Evolutionary conservation across 2,797 vertebrate species (phyloP).

Genomic region (Kryptolebias ocellatus): DNA sequence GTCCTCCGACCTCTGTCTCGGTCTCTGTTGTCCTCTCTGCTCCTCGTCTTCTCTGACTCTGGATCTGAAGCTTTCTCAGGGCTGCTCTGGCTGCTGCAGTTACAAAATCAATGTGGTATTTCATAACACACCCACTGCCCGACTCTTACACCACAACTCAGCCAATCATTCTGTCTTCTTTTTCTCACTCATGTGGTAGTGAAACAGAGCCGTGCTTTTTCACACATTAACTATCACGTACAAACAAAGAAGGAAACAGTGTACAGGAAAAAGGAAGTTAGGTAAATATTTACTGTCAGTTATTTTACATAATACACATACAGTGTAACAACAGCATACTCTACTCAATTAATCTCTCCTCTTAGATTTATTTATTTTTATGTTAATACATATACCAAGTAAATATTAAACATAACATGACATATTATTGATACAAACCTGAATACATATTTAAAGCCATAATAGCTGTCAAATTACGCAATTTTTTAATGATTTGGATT

Average conservation of each 20-base stretch:
- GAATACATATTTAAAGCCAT: no score
- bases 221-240: neutral
- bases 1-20: neutral
- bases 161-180: no score
- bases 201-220: no score
- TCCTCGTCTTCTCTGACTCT: neutral
- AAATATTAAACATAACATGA: no score
- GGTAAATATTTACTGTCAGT: neutral
- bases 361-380: neutral
- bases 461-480: no score
- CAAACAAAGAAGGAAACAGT: neutral
- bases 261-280: neutral
- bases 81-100: neutral
- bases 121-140: neutral
- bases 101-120: neutral
- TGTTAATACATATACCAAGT: no score
- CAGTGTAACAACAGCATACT: neutral
- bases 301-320: neutral
- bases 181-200: no score
- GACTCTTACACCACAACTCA: neutral
- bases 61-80: neutral
- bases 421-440: no score
- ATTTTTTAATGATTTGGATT: no score
- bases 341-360: neutral
- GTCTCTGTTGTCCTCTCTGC: neutral